Base-by-base conservation (phyloP, 2,113 vertebrate species). In the Percina caprodes region DNA sequence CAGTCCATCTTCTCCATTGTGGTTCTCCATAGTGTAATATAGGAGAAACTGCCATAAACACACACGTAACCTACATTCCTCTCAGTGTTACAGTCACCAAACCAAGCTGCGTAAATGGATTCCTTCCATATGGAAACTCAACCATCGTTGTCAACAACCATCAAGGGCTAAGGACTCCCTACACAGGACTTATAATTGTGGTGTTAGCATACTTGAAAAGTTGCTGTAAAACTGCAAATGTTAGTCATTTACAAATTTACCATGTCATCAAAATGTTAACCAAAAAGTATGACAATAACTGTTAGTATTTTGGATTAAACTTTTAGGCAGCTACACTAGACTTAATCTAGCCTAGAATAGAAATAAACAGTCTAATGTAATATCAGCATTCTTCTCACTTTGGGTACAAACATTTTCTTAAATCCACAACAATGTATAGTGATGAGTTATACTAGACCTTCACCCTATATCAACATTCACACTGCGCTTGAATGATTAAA, bases 31-130 rank as follows among this genome's bases (percentile, higher is more conserved):
- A 82, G 26, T 46, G 61, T 83, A 49, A 79, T 66, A 59, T 30
- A 74, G 74, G 26, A 77, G 16, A 33, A 85, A 82, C 68, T 60
- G 65, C 67, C 65, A 54, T 78, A 74, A 82, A 85, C 21, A 3
- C 58, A 79, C 55, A 67, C 74, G 82, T 63, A 74, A 73, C 79
- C 82, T 16, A 35, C 73, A 85, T 92, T 86, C 86, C 78, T 75
- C 59, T n/a, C 24, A 55, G 54, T 24, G 0, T 74, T 48, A 55
- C 63, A 73, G 60, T 71, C 46, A 48, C 48, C 16, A 67, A 63
- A 61, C 62, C 58, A 42, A 68, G 49, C 58, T 56, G 52, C 13
- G n/a, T 24, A 39, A 79, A 78, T 69, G 26, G 62, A 74, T 80
- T 84, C 46, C 61, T 39, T 77, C 21, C 39, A 58, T 60, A 70